Percentiles rank a stretch among this genome's conserved stretches.
phyloP scores from a whole-genome alignment of 35 echinoderm and acorn worm species.

The Lytechinus pictus region DNA sequence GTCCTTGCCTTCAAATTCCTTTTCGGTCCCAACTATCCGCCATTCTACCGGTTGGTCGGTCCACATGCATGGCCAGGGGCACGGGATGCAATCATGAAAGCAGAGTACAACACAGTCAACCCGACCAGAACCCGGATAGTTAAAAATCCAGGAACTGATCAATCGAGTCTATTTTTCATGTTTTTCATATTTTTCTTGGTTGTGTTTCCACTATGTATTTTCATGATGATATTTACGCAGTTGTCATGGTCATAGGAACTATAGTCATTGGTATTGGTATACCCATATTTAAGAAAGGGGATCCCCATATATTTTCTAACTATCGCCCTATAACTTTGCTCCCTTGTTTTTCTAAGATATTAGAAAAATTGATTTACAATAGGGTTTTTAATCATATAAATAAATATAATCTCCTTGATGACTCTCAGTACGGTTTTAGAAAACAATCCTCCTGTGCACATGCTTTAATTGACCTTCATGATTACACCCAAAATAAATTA shows the following conservation, averaged over 20 bases:
- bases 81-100: constrained; percentile 52
- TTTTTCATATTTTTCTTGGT: not conserved
- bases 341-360: too few species aligned
- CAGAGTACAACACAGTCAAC: not conserved
- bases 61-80: constrained; percentile 87
- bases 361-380: too few species aligned
- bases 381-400: too few species aligned
- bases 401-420: too few species aligned
- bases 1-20: constrained; percentile 63
- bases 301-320: too few species aligned
- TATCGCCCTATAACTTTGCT: too few species aligned
- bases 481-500: too few species aligned
- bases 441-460: too few species aligned
- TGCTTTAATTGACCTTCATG: too few species aligned
- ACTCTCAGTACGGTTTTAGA: too few species aligned
- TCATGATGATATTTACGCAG: not conserved
- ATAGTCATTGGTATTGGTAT: not conserved
- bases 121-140: not conserved
- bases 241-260: not conserved
- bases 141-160: not conserved
- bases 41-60: constrained; percentile 72
- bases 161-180: not conserved
- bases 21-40: constrained; percentile 79
- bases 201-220: not conserved
- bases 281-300: too few species aligned